A percentile compares a stretch with the other conserved stretches of the same genome.
Conservation (phyloP, 2,113 vertebrate species). For the Eidolon helvum region DNA sequence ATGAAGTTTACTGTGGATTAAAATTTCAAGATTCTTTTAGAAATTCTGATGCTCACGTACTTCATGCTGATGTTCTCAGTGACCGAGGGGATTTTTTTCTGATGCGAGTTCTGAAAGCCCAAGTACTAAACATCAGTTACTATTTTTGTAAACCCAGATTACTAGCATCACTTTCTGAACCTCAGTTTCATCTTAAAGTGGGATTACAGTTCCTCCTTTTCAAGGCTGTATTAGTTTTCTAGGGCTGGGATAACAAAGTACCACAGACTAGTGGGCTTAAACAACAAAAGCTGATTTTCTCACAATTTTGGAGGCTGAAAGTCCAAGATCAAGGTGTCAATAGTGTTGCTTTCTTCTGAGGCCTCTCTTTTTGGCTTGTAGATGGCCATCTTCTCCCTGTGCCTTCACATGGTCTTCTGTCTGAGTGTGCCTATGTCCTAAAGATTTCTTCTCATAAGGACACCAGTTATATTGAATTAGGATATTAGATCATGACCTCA, state of each 20-base stretch:
- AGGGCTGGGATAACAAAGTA: not conserved
- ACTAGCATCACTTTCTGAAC: not conserved
- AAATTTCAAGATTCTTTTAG: slow-evolving; percentile 9
- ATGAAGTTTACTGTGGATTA: not conserved
- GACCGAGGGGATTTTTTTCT: not conserved
- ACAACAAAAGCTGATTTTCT: not conserved
- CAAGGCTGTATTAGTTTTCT: not conserved
- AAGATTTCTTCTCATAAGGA: not conserved
- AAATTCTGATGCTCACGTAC: not conserved
- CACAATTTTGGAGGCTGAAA: not conserved
- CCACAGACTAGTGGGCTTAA: not conserved
- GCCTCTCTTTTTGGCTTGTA: not conserved
- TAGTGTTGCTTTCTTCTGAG: not conserved
- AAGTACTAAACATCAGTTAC: not conserved
- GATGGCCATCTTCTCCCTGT: not conserved
- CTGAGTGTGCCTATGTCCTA: not conserved
- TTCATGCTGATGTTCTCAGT: not conserved
- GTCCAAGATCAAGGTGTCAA: not conserved
- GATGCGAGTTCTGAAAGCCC: not conserved
- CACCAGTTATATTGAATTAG: not conserved
- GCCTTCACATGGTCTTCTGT: not conserved
- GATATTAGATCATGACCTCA: not conserved
- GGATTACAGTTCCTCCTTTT: not conserved
- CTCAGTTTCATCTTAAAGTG: not conserved
- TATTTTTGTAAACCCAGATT: not conserved